Conservation (phyloP, 2,113 vertebrate genomes). For the Burhinus bistriatus region DNA sequence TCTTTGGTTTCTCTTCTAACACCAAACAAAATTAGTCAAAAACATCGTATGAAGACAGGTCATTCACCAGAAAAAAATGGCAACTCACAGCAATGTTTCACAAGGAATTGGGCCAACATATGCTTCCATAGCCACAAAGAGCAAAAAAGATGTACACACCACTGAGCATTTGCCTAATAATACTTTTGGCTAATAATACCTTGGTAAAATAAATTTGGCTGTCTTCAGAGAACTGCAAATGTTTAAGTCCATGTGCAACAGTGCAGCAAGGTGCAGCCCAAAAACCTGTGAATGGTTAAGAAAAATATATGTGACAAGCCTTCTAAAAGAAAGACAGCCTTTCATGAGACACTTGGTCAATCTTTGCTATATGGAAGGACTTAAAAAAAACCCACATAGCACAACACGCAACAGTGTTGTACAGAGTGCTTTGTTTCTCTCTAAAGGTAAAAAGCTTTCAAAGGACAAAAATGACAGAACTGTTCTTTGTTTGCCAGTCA, state of each 20-base stretch:
- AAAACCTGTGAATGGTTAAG: neutral
- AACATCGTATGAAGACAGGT: neutral
- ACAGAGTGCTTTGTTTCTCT: neutral
- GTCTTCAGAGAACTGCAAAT: neutral
- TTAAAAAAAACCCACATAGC: neutral
- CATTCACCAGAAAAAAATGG: neutral
- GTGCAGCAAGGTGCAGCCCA: neutral
- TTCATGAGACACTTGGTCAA: neutral
- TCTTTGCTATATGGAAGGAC: neutral
- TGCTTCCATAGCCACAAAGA: neutral
- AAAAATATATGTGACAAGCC: neutral
- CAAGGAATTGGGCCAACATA: neutral
- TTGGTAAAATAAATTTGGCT: neutral
- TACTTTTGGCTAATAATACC: neutral
- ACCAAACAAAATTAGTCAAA: neutral
- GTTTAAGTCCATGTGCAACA: neutral
- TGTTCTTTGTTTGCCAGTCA: neutral
- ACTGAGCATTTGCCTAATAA: neutral
- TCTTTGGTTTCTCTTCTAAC: neutral
- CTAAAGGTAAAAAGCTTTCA: neutral
- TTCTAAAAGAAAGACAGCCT: neutral
- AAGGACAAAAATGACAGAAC: neutral
- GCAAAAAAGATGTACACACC: neutral
- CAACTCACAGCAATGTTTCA: neutral
- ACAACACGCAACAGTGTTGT: rapidly evolving